Conservation (phyloP, 2,888 invertebrate genomes). For the Coelopa pilipes region DNA sequence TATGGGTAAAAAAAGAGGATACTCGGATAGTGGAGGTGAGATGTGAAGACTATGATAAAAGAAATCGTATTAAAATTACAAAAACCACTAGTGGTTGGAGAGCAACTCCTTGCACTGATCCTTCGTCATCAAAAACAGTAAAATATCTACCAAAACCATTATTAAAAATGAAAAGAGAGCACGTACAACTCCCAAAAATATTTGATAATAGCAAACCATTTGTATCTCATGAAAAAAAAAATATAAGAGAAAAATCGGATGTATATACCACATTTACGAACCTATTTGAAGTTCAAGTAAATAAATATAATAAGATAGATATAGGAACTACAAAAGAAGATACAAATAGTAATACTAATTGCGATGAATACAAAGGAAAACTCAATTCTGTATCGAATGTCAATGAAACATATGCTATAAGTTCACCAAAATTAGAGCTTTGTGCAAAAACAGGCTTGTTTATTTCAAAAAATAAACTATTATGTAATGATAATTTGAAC, state of each 20-base stretch:
- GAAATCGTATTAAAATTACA: constrained; percentile 84
- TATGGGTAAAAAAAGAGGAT: constrained; percentile 85
- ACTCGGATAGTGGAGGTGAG: constrained; percentile 84
- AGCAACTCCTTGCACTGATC: constrained; percentile 81
- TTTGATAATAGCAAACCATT: too few species aligned
- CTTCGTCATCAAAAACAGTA: constrained; percentile 59
- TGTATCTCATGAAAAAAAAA: too few species aligned
- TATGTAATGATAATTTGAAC: neutral
- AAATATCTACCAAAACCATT: constrained; percentile 63
- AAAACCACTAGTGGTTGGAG: constrained; percentile 86
- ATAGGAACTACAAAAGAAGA: neutral
- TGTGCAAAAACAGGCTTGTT: constrained; percentile 64
- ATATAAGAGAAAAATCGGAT: too few species aligned
- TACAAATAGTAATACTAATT: neutral
- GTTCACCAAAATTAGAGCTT: constrained; percentile 52
- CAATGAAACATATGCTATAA: neutral
- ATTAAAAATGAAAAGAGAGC: constrained; percentile 64
- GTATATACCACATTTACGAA: too few species aligned
- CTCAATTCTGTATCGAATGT: neutral
- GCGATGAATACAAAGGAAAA: neutral
- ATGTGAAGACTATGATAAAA: constrained; percentile 88
- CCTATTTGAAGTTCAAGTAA: too few species aligned
- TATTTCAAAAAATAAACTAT: constrained; percentile 47
- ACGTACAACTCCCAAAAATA: neutral
- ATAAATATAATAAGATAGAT: too few species aligned